Percentiles rank a stretch among this genome's conserved stretches.
These are phyloP conservation scores for Hydrolagus colliei DNA, from an alignment of 2,797 vertebrate genomes.

Conservation along the genomic window DNA sequence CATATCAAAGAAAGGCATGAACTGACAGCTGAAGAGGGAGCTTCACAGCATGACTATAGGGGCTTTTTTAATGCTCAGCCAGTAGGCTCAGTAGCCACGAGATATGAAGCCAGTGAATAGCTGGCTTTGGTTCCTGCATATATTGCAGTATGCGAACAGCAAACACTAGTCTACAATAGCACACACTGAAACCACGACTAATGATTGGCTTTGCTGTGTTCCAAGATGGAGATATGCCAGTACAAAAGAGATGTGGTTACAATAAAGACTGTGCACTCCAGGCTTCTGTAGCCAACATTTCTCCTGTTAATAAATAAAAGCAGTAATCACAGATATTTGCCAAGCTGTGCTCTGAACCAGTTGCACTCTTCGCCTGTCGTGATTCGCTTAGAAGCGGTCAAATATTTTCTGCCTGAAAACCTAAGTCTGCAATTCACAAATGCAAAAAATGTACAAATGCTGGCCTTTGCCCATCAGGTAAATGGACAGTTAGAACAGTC, in stretches of 20 bases:
- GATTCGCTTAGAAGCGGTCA: neutral
- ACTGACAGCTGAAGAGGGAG: slow-evolving; percentile 22
- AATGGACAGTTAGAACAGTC: neutral
- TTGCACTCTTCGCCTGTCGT: neutral
- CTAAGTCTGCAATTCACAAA: neutral
- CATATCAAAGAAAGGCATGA: slow-evolving; percentile 34
- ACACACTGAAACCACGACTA: slow-evolving; percentile 32
- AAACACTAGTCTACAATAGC: slow-evolving; percentile 33
- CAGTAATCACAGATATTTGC: slow-evolving; percentile 8
- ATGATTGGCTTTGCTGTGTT: slow-evolving; percentile 14
- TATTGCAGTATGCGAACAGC: neutral
- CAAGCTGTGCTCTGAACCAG: neutral
- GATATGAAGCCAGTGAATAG: slow-evolving; percentile 20
- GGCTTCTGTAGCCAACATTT: slow-evolving; percentile 28
- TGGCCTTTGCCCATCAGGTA: neutral
- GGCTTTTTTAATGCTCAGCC: slow-evolving; percentile 34
- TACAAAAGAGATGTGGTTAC: slow-evolving; percentile 21
- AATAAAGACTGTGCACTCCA: slow-evolving; percentile 26
- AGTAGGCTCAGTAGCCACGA: slow-evolving; percentile 23
- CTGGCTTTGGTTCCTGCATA: neutral
- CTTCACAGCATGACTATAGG: slow-evolving; percentile 24
- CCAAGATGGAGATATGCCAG: slow-evolving; percentile 26
- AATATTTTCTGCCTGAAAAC: neutral
- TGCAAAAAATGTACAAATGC: too few relatives aligned
- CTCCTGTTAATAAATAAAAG: slow-evolving; percentile 26